Evolutionary conservation across 1,140 invertebrate genomes (phyloP), one percentile per base, ranked within the genome.

Genomic region (Pteromalus puparum): DNA sequence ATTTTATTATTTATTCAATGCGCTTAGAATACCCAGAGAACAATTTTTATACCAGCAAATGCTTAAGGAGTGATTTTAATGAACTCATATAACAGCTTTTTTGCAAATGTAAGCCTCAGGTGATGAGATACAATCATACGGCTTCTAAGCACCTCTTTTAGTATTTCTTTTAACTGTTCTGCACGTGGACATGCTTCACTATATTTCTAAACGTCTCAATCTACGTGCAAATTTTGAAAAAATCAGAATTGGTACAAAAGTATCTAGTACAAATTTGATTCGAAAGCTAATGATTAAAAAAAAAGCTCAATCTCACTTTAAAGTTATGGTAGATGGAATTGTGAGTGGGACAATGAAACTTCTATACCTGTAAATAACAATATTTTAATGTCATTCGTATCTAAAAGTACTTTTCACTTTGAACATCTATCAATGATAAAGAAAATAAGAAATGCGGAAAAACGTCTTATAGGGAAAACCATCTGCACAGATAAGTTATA

Each of bases 331-430:
- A 79, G 48, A 73, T 73, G 67, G 26, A 73, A 84, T 83, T 18
- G 18, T 73, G 86, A 85, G 89, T 90, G 89, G 89, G 87, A 92
- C 90, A 92, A 92, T 92, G 91, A 92, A 92, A 93, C 90, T 92
- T 91, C 90, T 91, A 90, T 90, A 89, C 90, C 91, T 91, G 91
- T 81, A 92, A 92, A 90, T 86, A 74, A 83, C 26, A 6, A 48
- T 18, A 6, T 61, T 61, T 21, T 61, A 61, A 61, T 61, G n/a
- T 7, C 18, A 21, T 21, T 4, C 42, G 42, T 46, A 1, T 34
- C 2, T 34, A 42, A 9, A 5, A 2, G 5, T 34, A 34, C 2
- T 2, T 34, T 2, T 34, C 2, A 1, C 67, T 82, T 61, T 72
- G 34, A 73, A 88, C 87, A 83, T 34, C 87, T 84, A 86, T 34